Conservation (phyloP, 2,888 invertebrate species). For the Cetonia aurata region DNA sequence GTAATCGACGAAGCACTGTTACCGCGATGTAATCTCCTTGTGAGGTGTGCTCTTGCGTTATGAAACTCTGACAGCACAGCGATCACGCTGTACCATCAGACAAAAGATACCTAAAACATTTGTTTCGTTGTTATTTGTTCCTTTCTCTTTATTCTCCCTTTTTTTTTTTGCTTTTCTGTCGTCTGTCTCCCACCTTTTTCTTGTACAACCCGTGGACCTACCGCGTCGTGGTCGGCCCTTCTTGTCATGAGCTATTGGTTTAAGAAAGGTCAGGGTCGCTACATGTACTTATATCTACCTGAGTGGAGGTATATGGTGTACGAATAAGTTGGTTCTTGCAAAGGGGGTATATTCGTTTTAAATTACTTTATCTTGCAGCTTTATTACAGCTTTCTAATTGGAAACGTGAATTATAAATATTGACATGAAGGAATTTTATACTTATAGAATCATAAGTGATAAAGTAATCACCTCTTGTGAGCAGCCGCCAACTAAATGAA, state of each 20-base stretch:
- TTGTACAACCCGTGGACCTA: slow-evolving; percentile 52
- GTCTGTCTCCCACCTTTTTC: slow-evolving; percentile 43
- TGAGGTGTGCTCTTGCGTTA: slow-evolving; percentile 21
- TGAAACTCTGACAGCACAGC: background rate
- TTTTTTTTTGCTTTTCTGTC: slow-evolving; percentile 13
- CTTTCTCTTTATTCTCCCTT: slow-evolving; percentile 15
- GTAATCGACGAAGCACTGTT: slow-evolving; percentile 32
- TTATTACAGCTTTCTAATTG: too few species aligned
- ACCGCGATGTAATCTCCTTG: slow-evolving; percentile 28
- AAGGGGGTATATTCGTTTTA: too few species aligned
- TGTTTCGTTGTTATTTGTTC: slow-evolving; percentile 35
- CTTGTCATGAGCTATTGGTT: slow-evolving; percentile 56
- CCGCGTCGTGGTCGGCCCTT: slow-evolving; percentile 57
- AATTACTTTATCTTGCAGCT: too few species aligned
- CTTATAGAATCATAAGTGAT: too few species aligned
- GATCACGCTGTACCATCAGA: slow-evolving; percentile 8
- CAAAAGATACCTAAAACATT: slow-evolving; percentile 39
- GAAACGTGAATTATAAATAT: too few species aligned
- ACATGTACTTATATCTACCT: slow-evolving; percentile 18
- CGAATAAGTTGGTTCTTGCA: background rate
- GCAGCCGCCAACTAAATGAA: too few species aligned
- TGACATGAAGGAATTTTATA: too few species aligned
- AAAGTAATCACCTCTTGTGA: too few species aligned
- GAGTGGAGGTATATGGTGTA: slow-evolving; percentile 1
- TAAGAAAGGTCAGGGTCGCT: slow-evolving; percentile 59